Percentiles rank a stretch among this genome's conserved stretches.
Evolutionary conservation across 2,113 vertebrate species (phyloP).

Genomic region (Anhinga rufa): DNA sequence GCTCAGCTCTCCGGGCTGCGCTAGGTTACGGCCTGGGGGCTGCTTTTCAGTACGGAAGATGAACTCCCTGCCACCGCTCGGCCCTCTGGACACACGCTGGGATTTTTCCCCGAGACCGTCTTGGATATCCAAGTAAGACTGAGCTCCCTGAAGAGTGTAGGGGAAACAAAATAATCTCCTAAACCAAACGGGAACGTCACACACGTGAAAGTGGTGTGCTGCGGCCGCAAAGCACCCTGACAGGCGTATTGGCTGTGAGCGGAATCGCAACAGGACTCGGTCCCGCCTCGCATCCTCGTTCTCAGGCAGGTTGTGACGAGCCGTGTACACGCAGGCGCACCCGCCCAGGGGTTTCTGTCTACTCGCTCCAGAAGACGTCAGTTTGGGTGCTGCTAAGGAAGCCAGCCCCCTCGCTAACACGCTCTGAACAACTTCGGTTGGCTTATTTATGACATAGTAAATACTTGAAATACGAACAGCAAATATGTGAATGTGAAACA

Average conservation of each 20-base stretch:
- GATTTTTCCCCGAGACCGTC: not conserved
- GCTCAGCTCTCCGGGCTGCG: not conserved
- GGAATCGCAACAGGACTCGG: not conserved
- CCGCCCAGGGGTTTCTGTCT: not conserved
- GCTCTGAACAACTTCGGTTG: fast-evolving
- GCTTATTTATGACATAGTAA: not conserved
- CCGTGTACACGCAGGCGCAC: not conserved
- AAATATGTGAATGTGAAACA: fast-evolving
- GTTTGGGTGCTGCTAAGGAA: not conserved
- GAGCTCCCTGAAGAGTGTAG: not conserved
- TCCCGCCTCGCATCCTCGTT: not conserved
- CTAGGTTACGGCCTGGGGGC: no score
- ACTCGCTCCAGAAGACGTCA: fast-evolving
- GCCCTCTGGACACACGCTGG: not conserved
- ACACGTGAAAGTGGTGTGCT: not conserved
- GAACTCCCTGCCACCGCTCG: not conserved
- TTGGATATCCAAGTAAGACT: not conserved
- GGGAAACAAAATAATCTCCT: not conserved
- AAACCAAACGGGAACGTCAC: not conserved
- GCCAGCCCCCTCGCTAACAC: not conserved
- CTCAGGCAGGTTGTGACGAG: not conserved
- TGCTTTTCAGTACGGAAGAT: not conserved
- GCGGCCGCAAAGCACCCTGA: not conserved
- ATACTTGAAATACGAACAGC: fast-evolving
- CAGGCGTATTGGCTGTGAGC: not conserved